phyloP scores from a whole-genome alignment of 2,113 vertebrate species.

The Phrynocephalus versicolor region DNA sequence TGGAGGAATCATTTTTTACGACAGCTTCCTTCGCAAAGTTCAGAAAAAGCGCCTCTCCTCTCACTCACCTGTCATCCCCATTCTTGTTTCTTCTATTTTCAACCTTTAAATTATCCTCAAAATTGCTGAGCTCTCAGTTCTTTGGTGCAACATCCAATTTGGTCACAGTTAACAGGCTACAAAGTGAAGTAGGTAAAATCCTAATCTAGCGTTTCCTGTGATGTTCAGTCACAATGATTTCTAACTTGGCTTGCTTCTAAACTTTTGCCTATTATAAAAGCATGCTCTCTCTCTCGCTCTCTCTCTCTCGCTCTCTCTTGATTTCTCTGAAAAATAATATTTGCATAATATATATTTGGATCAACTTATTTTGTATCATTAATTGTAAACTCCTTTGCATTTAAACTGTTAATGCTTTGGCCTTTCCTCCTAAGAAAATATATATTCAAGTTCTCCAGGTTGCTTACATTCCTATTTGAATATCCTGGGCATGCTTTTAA shows the following conservation, averaged over 20 bases:
- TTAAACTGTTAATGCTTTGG: conserved; percentile 11
- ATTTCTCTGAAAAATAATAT: background rate
- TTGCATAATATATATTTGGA: conserved; percentile 19
- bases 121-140: background rate
- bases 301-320: background rate
- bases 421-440: conserved; percentile 21
- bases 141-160: background rate
- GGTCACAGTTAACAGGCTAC: background rate
- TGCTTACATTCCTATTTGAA: background rate
- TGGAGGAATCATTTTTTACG: background rate
- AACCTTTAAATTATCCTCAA: background rate
- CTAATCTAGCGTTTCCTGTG: background rate
- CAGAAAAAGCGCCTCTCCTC: background rate
- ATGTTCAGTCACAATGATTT: conserved; percentile 17
- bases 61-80: background rate
- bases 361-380: conserved; percentile 17
- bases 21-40: background rate
- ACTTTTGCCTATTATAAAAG: background rate
- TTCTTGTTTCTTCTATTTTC: background rate
- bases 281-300: conserved; percentile 25
- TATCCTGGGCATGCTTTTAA: background rate
- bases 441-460: conserved; percentile 22
- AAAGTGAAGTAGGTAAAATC: background rate
- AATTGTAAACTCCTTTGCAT: conserved; percentile 26
- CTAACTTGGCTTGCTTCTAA: background rate